Evolutionary conservation across 2,888 invertebrate genomes (phyloP).

Genomic region (Sphaeridia pumilis): DNA sequence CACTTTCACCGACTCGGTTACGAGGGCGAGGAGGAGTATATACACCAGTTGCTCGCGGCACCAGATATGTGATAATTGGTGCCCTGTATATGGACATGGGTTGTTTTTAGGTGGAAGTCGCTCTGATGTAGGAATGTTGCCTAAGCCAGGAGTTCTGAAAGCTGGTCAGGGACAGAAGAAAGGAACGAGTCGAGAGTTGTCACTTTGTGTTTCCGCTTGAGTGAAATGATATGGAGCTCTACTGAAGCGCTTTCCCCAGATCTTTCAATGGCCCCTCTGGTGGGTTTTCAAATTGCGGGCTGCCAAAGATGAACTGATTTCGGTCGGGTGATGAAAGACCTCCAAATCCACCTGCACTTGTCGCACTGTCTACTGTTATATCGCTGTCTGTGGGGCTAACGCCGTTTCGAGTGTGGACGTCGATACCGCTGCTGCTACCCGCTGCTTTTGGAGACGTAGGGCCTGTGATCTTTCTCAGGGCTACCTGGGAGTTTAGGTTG

Average conservation of each 20-base stretch:
- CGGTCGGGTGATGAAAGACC: constrained; percentile 24
- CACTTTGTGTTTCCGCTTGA: no score
- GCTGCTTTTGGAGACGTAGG: constrained; percentile 2
- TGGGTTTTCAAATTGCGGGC: constrained; percentile 28
- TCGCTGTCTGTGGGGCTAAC: constrained; percentile 27
- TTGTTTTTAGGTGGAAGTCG: no score
- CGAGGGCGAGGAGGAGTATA: no score
- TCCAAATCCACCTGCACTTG: constrained; percentile 34
- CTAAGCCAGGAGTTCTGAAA: no score
- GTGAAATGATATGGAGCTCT: no score
- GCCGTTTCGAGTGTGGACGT: constrained; percentile 22
- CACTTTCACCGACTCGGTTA: no score
- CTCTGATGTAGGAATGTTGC: no score
- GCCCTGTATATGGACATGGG: no score
- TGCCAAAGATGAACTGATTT: constrained; percentile 30
- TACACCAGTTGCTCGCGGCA: no score
- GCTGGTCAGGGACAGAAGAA: no score
- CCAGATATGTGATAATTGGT: no score
- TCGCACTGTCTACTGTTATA: constrained; percentile 33
- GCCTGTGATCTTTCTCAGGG: constrained; percentile 16
- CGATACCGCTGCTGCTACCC: not conserved
- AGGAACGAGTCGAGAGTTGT: no score
- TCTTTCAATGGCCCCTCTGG: constrained; percentile 17
- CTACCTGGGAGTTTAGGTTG: constrained; percentile 43
- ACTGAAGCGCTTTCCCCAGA: constrained; percentile 14